A percentile compares a stretch with the other conserved stretches of the same genome.
Conservation (phyloP, 2,797 vertebrate genomes). For the Myiotriccus ornatus region DNA sequence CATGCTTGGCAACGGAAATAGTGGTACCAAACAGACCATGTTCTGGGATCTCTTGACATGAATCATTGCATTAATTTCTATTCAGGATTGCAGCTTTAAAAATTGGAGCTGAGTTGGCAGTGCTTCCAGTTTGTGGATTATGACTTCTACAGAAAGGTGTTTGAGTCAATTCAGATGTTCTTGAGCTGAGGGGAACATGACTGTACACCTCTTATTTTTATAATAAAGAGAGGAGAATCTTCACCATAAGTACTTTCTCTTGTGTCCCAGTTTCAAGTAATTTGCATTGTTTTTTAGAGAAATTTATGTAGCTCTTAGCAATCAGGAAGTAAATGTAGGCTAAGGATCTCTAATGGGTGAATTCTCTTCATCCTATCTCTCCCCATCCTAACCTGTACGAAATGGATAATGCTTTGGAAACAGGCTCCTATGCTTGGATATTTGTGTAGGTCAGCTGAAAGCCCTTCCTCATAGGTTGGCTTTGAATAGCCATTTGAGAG, state of each 20-base stretch:
- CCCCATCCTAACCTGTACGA: accelerated
- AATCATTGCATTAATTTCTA: neutral
- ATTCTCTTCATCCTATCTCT: neutral
- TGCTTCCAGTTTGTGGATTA: neutral
- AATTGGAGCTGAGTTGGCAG: neutral
- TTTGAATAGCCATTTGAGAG: neutral
- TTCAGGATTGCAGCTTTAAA: neutral
- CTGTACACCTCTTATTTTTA: neutral
- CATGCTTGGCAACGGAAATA: neutral
- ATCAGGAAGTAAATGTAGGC: neutral
- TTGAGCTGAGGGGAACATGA: neutral
- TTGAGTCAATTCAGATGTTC: neutral
- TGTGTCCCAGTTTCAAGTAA: neutral
- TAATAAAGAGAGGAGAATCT: neutral
- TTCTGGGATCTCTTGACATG: neutral
- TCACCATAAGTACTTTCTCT: neutral
- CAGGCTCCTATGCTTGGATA: neutral
- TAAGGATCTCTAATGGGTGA: accelerated
- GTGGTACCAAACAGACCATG: neutral
- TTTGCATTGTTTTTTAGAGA: neutral
- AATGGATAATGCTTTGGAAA: neutral
- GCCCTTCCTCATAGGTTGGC: neutral
- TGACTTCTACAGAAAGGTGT: neutral
- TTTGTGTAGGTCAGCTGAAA: neutral
- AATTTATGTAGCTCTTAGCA: neutral